Evolutionary conservation across 2,113 vertebrate species (phyloP).

Genomic region (Thamnaconus septentrionalis): DNA sequence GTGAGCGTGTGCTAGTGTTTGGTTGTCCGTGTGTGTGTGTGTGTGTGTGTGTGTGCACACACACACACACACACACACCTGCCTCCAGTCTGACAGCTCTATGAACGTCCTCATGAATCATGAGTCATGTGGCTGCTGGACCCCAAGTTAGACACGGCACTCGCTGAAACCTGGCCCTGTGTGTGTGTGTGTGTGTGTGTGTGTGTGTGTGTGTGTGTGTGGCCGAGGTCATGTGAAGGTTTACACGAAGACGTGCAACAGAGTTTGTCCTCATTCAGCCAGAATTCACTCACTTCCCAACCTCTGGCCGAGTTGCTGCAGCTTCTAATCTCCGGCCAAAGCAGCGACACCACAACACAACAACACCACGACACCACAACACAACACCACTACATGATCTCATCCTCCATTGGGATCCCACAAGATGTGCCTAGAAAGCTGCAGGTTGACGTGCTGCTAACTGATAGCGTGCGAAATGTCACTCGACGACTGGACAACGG

Average conservation of each 20-base stretch:
- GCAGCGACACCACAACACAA: too few relatives aligned
- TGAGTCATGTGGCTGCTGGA: conserved; percentile 86
- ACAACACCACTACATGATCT: too few relatives aligned
- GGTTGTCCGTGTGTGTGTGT: not conserved
- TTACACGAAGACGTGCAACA: not conserved
- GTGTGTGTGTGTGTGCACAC: conserved; percentile 52
- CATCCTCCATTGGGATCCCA: too few relatives aligned
- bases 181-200: conserved; percentile 19
- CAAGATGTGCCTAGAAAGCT: too few relatives aligned
- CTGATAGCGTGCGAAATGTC: too few relatives aligned
- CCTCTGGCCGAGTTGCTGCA: too few relatives aligned
- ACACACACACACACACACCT: conserved; percentile 89
- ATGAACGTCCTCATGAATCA: conserved; percentile 96
- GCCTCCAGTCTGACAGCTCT: conserved; percentile 96
- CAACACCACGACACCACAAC: too few relatives aligned
- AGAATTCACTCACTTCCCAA: not conserved
- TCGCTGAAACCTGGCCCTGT: conserved; percentile 80
- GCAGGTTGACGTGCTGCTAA: too few relatives aligned
- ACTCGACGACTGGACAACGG: too few relatives aligned
- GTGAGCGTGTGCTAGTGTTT: conserved; percentile 8
- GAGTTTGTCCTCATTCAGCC: not conserved
- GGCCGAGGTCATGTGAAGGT: not conserved
- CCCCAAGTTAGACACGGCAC: conserved; percentile 87
- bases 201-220: not conserved
- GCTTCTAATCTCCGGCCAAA: too few relatives aligned